Percentiles rank a stretch among this genome's conserved stretches.
phyloP scores from a whole-genome alignment of 1,140 invertebrate species.

The Lerema accius region DNA sequence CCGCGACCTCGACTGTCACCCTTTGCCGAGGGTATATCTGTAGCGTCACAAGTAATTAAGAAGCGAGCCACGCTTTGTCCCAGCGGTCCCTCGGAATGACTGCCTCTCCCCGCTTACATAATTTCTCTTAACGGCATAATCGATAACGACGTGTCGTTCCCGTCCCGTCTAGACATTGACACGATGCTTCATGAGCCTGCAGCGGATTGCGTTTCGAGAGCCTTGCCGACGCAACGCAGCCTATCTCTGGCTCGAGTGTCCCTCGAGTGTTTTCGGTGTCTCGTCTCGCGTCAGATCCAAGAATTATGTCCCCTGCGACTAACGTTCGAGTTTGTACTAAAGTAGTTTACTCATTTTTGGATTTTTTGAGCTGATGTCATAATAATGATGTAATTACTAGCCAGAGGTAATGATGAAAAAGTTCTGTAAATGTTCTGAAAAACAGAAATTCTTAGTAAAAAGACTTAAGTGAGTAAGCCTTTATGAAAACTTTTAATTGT shows the following conservation, averaged over 20 bases:
- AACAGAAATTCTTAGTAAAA: too few species aligned
- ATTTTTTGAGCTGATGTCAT: too few species aligned
- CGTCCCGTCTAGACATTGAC: conserved; percentile 64
- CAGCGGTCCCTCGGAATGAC: conserved; percentile 47
- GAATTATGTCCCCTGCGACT: conserved; percentile 7
- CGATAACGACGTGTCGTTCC: conserved; percentile 64
- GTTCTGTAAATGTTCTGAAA: too few species aligned
- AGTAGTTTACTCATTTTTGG: too few species aligned
- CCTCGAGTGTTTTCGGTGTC: conserved; percentile 50
- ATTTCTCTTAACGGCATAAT: conserved; percentile 75
- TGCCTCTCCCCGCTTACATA: conserved; percentile 66
- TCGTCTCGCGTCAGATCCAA: conserved; percentile 35
- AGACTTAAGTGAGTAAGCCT: too few species aligned
- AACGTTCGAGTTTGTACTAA: neutral
- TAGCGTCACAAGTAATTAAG: conserved; percentile 74
- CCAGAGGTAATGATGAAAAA: too few species aligned
- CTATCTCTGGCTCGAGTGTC: conserved; percentile 41
- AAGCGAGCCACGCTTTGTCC: conserved; percentile 60
- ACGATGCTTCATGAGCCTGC: conserved; percentile 49
- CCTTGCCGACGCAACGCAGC: conserved; percentile 40
- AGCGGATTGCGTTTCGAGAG: conserved; percentile 53
- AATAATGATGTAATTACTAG: too few species aligned
- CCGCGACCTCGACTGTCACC: conserved; percentile 51
- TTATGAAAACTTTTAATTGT: too few species aligned
- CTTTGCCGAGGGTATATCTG: conserved; percentile 62